Conservation (phyloP, 2,888 invertebrate genomes). For the Ceramica pisi region DNA sequence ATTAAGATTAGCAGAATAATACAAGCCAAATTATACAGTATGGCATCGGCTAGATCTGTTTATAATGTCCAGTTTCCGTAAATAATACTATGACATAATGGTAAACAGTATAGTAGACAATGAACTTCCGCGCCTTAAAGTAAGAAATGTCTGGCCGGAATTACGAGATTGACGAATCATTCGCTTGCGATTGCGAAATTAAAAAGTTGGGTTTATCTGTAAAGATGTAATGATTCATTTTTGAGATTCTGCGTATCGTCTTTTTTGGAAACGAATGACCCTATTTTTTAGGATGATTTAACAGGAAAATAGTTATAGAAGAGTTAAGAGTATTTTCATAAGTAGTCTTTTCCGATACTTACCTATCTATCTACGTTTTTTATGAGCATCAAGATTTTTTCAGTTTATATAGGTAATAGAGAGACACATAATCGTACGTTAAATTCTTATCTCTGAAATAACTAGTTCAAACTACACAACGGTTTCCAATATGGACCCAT, state of each 20-base stretch:
- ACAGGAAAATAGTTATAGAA: background rate
- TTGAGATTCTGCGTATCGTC: background rate
- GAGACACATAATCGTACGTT: too few relatives aligned
- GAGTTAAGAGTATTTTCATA: background rate
- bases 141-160: slow-evolving; percentile 16
- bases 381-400: background rate
- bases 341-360: background rate
- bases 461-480: slow-evolving; percentile 12
- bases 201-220: background rate
- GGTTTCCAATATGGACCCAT: slow-evolving; percentile 16
- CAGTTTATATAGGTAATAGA: too few relatives aligned
- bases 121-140: slow-evolving; percentile 26
- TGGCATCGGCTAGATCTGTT: slow-evolving; percentile 23
- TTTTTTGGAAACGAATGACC: background rate
- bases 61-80: slow-evolving; percentile 33
- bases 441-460: slow-evolving; percentile 8
- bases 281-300: slow-evolving; percentile 6
- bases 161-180: background rate
- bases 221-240: background rate
- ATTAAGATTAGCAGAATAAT: background rate
- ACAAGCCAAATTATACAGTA: slow-evolving; percentile 30
- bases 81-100: slow-evolving; percentile 20
- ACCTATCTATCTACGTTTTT: background rate
- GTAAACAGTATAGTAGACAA: slow-evolving; percentile 10
- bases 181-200: slow-evolving; percentile 33